Evolutionary conservation across 2,797 vertebrate species (phyloP), one percentile per base, ranked within the genome.

Genomic region (Geotria australis): DNA sequence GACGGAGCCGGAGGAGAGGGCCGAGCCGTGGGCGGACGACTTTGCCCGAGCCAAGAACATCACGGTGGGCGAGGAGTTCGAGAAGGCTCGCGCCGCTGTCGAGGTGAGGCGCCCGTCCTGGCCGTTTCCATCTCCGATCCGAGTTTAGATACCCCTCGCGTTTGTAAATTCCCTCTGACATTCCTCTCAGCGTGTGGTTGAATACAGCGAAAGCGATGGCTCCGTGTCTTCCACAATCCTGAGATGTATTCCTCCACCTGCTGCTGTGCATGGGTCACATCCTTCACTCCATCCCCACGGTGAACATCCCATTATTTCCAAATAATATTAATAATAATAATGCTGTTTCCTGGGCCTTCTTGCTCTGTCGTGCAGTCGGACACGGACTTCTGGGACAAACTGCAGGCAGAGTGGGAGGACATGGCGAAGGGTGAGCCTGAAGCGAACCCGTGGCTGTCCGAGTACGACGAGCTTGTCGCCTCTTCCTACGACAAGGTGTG

Each of bases 321-420:
- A n/a, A n/a, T n/a, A n/a, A n/a, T n/a, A n/a, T n/a, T n/a, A n/a
- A n/a, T n/a, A n/a, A 53, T 24, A 24, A 15, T 24, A 24, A 24
- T 24, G 24, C 24, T 24, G 24, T 24, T 38, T 24, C 24, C 24
- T 38, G 24, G 24, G 24, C 24, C 24, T 38, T 38, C 5, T 38
- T 38, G 24, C 24, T 24, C 24, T 38, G 5, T 38, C 60, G 64
- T 57, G 51, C 66, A 78, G 91, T 91, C 89, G 62, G 89, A 98
- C 72, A 79, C 93, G 53, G 89, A 94, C 74, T 98, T 98, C 74
- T 98, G 91, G 91, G 91, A 98, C 72, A 96, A 86, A 69, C 77
- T 98, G 64, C 91, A 98, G 74, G 80, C 85, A 65, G 91, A 98
- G 66, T 84, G 91, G 82, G 91, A 98, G 69, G 88, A 96, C 71